These are phyloP conservation scores for Onychostruthus taczanowskii DNA, from an alignment of 2,113 vertebrate genomes.

Conservation along the genomic window DNA sequence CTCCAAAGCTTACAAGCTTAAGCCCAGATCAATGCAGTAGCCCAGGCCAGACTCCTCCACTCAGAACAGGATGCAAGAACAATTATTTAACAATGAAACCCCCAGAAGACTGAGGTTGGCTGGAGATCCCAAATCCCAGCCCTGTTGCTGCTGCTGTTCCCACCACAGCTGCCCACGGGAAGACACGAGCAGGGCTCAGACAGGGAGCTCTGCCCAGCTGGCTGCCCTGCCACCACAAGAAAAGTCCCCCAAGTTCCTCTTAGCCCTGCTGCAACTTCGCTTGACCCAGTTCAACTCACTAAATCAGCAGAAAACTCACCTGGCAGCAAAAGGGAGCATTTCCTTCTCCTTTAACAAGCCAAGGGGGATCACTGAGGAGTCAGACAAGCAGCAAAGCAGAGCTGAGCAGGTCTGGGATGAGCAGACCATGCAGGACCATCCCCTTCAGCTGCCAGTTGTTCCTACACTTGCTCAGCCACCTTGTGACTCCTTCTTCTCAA, in stretches of 20 bases:
- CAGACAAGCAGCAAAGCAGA: background rate
- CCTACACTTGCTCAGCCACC: background rate
- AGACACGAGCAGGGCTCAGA: accelerated
- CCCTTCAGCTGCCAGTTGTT: background rate
- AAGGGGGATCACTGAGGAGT: background rate
- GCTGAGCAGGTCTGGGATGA: background rate
- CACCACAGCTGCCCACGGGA: background rate
- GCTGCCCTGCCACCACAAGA: background rate
- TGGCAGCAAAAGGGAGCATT: background rate
- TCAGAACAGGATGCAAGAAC: background rate
- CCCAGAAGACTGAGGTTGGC: background rate
- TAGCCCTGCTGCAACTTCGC: background rate
- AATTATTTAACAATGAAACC: background rate
- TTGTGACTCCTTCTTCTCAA: background rate
- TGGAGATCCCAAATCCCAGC: background rate
- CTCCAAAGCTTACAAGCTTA: background rate
- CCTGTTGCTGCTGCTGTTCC: background rate
- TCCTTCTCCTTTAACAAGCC: background rate
- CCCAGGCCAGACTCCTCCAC: background rate
- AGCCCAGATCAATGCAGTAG: accelerated
- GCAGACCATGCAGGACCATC: background rate
- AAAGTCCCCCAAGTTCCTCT: background rate
- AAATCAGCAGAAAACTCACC: background rate
- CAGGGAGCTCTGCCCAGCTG: accelerated
- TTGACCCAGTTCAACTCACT: background rate